phyloP scores from a whole-genome alignment of 2,888 invertebrate species.

The Lasioglossum leucozonium region DNA sequence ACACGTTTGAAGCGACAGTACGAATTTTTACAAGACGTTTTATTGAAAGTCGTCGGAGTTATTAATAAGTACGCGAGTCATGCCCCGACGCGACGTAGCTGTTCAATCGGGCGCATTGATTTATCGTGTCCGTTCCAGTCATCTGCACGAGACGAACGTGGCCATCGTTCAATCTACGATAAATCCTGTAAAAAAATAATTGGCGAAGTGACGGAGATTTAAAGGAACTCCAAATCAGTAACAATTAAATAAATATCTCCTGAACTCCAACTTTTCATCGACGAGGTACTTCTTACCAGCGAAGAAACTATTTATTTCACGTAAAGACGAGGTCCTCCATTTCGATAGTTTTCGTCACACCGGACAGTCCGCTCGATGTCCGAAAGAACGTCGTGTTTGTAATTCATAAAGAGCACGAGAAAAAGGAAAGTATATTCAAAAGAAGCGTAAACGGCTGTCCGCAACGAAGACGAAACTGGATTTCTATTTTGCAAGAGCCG shows the following conservation, averaged over 20 bases:
- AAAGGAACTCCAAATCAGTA: not conserved
- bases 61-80: not conserved
- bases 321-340: not conserved
- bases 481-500: conserved; percentile 31
- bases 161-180: not conserved
- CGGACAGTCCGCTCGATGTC: not conserved
- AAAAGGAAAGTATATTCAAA: conserved; percentile 23
- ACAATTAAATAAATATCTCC: not conserved
- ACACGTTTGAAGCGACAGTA: not conserved
- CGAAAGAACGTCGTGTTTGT: not conserved
- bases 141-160: not conserved
- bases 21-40: not conserved
- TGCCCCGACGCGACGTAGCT: not conserved
- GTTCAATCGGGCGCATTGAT: not conserved
- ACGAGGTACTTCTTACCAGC: not conserved
- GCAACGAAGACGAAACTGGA: conserved; percentile 22
- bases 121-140: not conserved
- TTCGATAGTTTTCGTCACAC: not conserved
- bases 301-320: not conserved
- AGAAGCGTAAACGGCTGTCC: not conserved
- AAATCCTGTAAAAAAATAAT: not conserved
- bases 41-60: not conserved
- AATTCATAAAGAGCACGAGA: not conserved
- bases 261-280: too few relatives aligned
- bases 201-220: not conserved